A percentile compares a stretch with the other conserved stretches of the same genome.
These are phyloP conservation scores for Tachystola acroxantha DNA, from an alignment of 2,888 invertebrate genomes.

Conservation along the genomic window DNA sequence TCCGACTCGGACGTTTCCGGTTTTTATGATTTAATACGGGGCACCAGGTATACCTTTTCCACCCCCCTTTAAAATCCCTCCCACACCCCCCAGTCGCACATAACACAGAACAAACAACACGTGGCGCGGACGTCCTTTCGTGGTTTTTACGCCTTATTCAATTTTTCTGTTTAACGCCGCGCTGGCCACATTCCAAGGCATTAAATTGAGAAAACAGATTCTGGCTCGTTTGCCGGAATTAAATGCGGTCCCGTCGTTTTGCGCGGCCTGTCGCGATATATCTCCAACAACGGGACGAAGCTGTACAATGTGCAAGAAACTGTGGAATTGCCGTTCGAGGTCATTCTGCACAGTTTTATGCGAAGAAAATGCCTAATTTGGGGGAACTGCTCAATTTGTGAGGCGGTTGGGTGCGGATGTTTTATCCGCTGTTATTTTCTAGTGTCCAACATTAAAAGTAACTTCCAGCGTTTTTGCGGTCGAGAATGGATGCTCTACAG, in stretches of 20 bases:
- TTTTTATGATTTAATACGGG: slow-evolving; percentile 13
- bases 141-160: slow-evolving; percentile 18
- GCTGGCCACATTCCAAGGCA: slow-evolving; percentile 11
- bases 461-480: too few relatives aligned
- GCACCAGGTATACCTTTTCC: slow-evolving; percentile 1
- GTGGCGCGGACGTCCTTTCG: slow-evolving; percentile 16
- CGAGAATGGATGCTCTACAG: too few relatives aligned
- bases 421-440: too few relatives aligned
- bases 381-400: too few relatives aligned
- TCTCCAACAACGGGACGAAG: background rate
- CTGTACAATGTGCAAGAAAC: background rate
- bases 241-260: slow-evolving; percentile 4
- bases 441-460: too few relatives aligned
- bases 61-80: background rate
- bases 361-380: too few relatives aligned
- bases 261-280: slow-evolving; percentile 1
- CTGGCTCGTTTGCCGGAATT: slow-evolving; percentile 12
- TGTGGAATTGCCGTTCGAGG: too few relatives aligned
- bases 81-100: background rate
- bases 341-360: too few relatives aligned
- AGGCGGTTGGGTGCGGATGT: too few relatives aligned
- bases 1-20: slow-evolving; percentile 8
- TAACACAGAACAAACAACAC: slow-evolving; percentile 8
- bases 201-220: slow-evolving; percentile 15
- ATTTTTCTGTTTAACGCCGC: slow-evolving; percentile 13